Conservation (phyloP, 1,140 invertebrate species). For the Holcopasites calliopsidis region DNA sequence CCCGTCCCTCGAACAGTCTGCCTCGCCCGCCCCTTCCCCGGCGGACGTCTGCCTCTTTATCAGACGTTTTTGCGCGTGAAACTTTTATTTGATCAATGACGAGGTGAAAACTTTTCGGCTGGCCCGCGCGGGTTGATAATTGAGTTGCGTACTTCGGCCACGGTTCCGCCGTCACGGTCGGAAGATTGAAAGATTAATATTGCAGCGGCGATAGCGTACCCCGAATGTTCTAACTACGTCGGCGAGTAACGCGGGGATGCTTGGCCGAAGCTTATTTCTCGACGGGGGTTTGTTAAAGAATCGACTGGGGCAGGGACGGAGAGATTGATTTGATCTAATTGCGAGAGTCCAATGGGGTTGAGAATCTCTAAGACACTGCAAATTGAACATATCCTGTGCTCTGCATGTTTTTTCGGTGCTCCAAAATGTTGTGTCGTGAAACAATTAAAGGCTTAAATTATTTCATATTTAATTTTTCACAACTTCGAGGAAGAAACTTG, state of each 20-base stretch:
- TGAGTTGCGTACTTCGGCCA: slow-evolving; percentile 25
- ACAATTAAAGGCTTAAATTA: too few species aligned
- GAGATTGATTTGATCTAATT: slow-evolving; percentile 1
- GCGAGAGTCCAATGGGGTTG: neutral
- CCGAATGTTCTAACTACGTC: slow-evolving; percentile 3
- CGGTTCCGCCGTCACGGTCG: neutral
- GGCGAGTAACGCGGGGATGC: neutral
- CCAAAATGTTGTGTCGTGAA: too few species aligned
- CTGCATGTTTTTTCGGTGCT: too few species aligned
- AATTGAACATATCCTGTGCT: too few species aligned
- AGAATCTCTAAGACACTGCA: neutral
- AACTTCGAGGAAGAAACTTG: too few species aligned
- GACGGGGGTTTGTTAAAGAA: neutral
- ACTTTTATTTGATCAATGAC: slow-evolving; percentile 41
- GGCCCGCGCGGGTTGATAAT: slow-evolving; percentile 20
- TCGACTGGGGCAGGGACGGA: too few species aligned
- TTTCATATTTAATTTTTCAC: too few species aligned
- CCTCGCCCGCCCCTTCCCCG: neutral
- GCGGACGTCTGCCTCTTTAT: neutral
- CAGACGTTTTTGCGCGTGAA: slow-evolving; percentile 14
- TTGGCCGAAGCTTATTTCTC: neutral
- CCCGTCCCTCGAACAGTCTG: neutral
- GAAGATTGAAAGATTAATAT: slow-evolving; percentile 42
- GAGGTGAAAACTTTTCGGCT: slow-evolving; percentile 33
- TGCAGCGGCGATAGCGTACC: slow-evolving; percentile 5